Evolutionary conservation across 2,888 invertebrate species (phyloP).

Genomic region (Coecobrya sp.): DNA sequence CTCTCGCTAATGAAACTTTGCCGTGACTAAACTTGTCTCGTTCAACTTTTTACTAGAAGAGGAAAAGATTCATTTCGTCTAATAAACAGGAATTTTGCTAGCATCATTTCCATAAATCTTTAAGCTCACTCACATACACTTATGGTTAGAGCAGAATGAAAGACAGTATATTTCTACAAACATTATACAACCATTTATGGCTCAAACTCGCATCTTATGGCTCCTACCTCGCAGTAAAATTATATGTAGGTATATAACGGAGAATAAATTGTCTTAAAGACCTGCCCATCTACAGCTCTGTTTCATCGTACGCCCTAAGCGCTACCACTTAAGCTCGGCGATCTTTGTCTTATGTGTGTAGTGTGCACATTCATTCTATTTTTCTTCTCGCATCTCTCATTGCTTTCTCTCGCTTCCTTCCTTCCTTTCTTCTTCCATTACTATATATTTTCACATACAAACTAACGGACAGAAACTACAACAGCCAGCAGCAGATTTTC

Average conservation of each 20-base stretch:
- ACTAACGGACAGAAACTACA: background rate
- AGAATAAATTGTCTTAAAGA: slow-evolving; percentile 73
- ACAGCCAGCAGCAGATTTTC: background rate
- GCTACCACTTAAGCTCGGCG: slow-evolving; percentile 57
- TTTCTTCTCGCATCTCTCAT: slow-evolving; percentile 41
- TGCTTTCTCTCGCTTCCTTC: slow-evolving; percentile 12
- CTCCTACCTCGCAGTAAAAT: background rate
- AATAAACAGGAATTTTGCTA: slow-evolving; percentile 75
- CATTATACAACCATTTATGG: background rate
- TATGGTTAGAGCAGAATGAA: background rate
- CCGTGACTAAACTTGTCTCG: slow-evolving; percentile 57
- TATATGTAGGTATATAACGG: background rate
- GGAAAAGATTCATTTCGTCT: slow-evolving; percentile 73
- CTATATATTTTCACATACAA: background rate
- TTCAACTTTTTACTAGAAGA: slow-evolving; percentile 56
- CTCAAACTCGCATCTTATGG: background rate
- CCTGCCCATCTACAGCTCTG: slow-evolving; percentile 74
- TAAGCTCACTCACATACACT: slow-evolving; percentile 23
- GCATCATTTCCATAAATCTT: slow-evolving; percentile 79
- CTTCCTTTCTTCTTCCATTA: background rate
- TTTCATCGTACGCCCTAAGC: slow-evolving; percentile 61
- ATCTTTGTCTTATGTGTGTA: slow-evolving; percentile 59
- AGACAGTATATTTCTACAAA: background rate
- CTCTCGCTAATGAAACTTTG: slow-evolving; percentile 66
- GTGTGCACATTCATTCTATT: slow-evolving; percentile 36